phyloP scores from a whole-genome alignment of 1,140 invertebrate genomes.

The Pachyrhynchus sulphureomaculatus region DNA sequence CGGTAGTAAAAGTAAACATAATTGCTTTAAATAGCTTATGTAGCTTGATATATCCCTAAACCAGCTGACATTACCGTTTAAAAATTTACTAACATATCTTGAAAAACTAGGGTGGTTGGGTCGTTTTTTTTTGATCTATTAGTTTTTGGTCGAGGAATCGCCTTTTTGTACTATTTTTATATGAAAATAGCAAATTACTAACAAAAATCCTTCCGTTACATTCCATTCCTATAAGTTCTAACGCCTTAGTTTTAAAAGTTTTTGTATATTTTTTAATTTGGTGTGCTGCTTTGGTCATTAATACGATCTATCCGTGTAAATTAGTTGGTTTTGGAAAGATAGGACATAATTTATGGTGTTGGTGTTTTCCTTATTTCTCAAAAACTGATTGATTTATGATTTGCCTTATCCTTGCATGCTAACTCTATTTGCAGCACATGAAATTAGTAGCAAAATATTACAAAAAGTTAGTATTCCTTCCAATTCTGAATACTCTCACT shows the following conservation, averaged over 20 bases:
- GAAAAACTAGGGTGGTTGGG: slow-evolving; percentile 28
- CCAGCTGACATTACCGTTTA: background rate
- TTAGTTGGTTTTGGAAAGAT: no score
- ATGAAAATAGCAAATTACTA: background rate
- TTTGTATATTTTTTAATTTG: background rate
- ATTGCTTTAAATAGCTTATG: background rate
- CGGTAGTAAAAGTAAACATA: background rate
- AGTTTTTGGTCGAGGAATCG: background rate
- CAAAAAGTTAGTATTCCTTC: background rate
- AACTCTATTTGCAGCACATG: slow-evolving; percentile 2
- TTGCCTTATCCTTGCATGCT: slow-evolving; percentile 31
- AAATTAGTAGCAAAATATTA: slow-evolving; percentile 8
- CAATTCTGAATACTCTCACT: background rate
- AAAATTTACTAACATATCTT: slow-evolving; percentile 1
- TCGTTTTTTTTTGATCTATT: slow-evolving; percentile 4
- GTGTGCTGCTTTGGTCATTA: slow-evolving; percentile 4
- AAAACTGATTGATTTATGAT: no score
- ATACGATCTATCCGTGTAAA: slow-evolving; percentile 10
- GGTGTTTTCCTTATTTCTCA: no score
- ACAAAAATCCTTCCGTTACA: slow-evolving; percentile 5
- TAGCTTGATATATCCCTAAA: slow-evolving; percentile 14
- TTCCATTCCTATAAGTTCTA: slow-evolving; percentile 11
- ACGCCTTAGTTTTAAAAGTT: slow-evolving; percentile 3
- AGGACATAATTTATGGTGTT: no score
- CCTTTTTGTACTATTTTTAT: background rate